A percentile compares a stretch with the other conserved stretches of the same genome.
Conservation (phyloP, 2,888 invertebrate species). For the Sceliomorpha sp. region DNA sequence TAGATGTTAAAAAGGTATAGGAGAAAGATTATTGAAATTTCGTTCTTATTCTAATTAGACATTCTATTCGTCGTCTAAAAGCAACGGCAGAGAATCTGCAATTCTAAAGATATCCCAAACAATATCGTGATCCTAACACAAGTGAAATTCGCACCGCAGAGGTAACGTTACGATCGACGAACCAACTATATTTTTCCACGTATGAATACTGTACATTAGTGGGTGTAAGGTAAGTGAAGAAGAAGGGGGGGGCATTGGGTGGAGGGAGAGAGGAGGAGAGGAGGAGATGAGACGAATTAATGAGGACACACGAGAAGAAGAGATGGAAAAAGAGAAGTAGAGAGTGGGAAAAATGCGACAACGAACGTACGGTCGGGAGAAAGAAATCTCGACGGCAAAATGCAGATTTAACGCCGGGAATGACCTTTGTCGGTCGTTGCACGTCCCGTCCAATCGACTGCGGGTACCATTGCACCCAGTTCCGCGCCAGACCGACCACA, state of each 20-base stretch:
- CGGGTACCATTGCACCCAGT: conserved; percentile 58
- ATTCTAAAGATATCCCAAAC: too few relatives aligned
- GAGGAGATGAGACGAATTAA: conserved; percentile 45
- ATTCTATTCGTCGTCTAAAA: too few relatives aligned
- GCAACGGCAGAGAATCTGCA: too few relatives aligned
- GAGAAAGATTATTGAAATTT: too few relatives aligned
- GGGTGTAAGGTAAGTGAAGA: conserved; percentile 14
- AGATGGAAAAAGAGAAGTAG: conserved; percentile 37
- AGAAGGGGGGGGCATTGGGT: neutral
- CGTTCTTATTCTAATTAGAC: too few relatives aligned
- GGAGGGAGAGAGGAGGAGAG: neutral
- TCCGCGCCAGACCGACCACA: conserved; percentile 53
- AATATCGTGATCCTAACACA: too few relatives aligned
- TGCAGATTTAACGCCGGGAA: conserved; percentile 69
- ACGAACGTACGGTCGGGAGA: conserved; percentile 18
- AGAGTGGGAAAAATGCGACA: conserved; percentile 30
- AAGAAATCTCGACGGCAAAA: conserved; percentile 61
- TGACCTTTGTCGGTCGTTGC: conserved; percentile 76
- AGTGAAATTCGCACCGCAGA: too few relatives aligned
- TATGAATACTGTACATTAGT: neutral
- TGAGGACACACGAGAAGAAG: conserved; percentile 38
- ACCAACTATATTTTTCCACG: too few relatives aligned
- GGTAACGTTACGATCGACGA: too few relatives aligned
- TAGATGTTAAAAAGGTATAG: too few relatives aligned
- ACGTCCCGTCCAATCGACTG: conserved; percentile 62